Evolutionary conservation across 2,888 invertebrate genomes (phyloP), one percentile per base, ranked within the genome.

Genomic region (Drosophila nr. medialis): DNA sequence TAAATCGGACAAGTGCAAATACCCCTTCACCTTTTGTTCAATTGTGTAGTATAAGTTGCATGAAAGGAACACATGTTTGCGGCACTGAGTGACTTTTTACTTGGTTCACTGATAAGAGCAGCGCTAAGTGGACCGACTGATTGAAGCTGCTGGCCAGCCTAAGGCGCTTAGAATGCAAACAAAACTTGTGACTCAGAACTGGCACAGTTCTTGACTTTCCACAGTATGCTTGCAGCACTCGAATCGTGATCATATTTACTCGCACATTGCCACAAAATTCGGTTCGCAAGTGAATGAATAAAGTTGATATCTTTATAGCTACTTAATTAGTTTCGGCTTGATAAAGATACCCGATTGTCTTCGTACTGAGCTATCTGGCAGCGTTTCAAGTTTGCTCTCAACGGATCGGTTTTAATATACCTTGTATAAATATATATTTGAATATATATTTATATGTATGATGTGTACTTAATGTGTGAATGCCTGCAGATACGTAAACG

Each of bases 101-200:
- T 60, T 15, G 36, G 29, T 60, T 51, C 51, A 21, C 83, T 83
- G 83, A 83, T 83, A 83, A 75, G 61, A 7, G 45, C 8, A 64
- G 63, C 45, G 66, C 68, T 71, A 80, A 81, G 72, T 75, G 64
- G 67, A 70, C 56, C 64, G 45, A n/a, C 8, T 24, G 32, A 15
- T 0, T 18, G 27, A 24, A 40, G 21, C 45, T 59, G 49, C 58
- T 55, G 40, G 18, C 30, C 24, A 21, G 38, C n/a, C 36, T n/a
- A n/a, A 34, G 58, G 32, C 48, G 48, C 27, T 49, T 24, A 54
- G 13, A 45, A 13, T 18, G 21, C 13, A 32, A 32, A 27, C 24
- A 27, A 5, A 42, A 11, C 30, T 38, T 56, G 32, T 66, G 38
- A 54, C 51, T 53, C 29, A 40, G n/a, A 34, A 18, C 32, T 58